Conservation (phyloP, 2,113 vertebrate genomes). For the Dipodomys stephensi region DNA sequence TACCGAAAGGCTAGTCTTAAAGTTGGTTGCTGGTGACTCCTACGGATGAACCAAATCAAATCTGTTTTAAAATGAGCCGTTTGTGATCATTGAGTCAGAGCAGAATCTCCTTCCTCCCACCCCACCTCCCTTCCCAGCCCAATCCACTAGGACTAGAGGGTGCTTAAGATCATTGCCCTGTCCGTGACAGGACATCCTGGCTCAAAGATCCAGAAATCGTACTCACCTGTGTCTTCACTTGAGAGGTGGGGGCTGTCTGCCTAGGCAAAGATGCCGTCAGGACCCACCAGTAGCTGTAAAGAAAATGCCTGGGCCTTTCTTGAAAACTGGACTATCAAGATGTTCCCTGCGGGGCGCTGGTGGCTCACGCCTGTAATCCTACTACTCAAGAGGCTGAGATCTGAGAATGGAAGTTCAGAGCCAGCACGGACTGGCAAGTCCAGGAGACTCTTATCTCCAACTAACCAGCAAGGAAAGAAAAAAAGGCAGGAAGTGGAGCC, state of each 20-base stretch:
- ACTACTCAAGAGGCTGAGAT: too few relatives aligned
- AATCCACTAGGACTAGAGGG: neutral
- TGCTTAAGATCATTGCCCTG: neutral
- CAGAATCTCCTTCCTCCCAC: neutral
- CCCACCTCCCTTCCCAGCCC: too few relatives aligned
- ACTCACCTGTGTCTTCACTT: neutral
- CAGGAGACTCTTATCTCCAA: too few relatives aligned
- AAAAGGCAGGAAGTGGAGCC: too few relatives aligned
- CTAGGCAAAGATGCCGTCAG: neutral
- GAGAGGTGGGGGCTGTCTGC: too few relatives aligned
- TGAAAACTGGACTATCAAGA: constrained; percentile 12
- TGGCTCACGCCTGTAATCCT: too few relatives aligned
- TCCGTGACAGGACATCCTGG: neutral
- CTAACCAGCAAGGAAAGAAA: too few relatives aligned
- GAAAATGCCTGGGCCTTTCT: neutral
- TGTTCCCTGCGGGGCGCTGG: too few relatives aligned
- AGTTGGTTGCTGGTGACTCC: neutral
- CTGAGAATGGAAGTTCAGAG: too few relatives aligned
- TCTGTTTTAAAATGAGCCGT: neutral
- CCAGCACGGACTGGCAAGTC: too few relatives aligned
- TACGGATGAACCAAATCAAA: neutral
- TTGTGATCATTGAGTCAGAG: neutral
- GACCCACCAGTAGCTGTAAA: neutral
- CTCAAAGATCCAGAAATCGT: neutral
- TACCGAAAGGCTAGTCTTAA: neutral